Base-by-base conservation (phyloP, 2,888 invertebrate genomes). In the Tachina grossa region DNA sequence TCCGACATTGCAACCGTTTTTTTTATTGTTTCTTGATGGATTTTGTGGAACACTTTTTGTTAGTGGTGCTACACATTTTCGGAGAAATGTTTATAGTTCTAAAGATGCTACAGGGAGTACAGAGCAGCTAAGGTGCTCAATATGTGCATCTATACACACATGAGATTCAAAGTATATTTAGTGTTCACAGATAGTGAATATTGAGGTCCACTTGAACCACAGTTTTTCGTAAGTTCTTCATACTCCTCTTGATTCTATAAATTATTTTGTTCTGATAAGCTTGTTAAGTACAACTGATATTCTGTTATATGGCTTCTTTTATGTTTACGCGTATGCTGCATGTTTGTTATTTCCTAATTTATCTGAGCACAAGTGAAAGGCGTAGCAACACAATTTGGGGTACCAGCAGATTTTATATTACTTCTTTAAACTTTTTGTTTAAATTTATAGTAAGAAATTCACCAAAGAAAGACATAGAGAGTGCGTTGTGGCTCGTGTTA, bases 241-340 rank as follows among this genome's bases (percentile, higher is more conserved):
- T 69, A 49, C 6, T 68, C 19, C 9, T 10, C 22, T 68, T 72
- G 16, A 43, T 69, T 41, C 55, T 43, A 69, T 68, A 83, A 85
- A 76, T 76, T 83, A 76, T 53, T 83, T 66, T n/a, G 53, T 19
- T 22, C 41, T 72, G 85, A 82, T 85, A 85, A 85, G 65, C 49
- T 71, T 57, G 85, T 82, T 85, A 72, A 72, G 45, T 71, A 65
- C 31, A 61, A 84, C 68, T 49, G 76, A 84, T 75, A 84, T 75
- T 71, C 4, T 22, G 71, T 61, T 77, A 19, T 47, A 77, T 77
- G 57, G 51, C 57, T 65, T 71, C 71, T 63, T 65, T 77, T 76
- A 51, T 55, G 41, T 63, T 82, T 63, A 39, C 59, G 41, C n/a
- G 49, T 51, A 31, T 31, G 31, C 13, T 14, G 41, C 63, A 31